Evolutionary conservation across 1,140 invertebrate species (phyloP), one percentile per base, ranked within the genome.

Genomic region (Drosophila ercepeae): DNA sequence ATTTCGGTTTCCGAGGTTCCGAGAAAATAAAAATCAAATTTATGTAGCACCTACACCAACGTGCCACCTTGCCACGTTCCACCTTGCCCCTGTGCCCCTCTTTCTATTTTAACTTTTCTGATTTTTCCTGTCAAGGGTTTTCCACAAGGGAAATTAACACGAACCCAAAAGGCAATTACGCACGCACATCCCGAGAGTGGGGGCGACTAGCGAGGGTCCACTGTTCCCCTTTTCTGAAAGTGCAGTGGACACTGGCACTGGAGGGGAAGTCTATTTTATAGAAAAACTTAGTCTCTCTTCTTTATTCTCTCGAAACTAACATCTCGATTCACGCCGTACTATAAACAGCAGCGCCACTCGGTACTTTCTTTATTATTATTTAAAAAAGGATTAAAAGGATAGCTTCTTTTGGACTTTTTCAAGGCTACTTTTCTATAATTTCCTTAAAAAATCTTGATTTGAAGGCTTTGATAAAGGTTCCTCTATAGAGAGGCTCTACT

Each of bases 11-110:
- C 36, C n/a, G 63, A 42, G 42, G n/a, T 68, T 68, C 64, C 67
- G 55, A 73, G 69, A 73, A 83, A 88, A 84, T 86, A 73, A 74
- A 81, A 88, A 88, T 88, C 73, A 88, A 88, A 86, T 86, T 86
- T 81, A 86, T 86, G 73, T 84, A 86, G 81, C 81, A 86, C 81
- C 81, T 86, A 70, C 50, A 21, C 41, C 41, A n/a, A 8, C 36
- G 16, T 19, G 9, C 18, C 18, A 4, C 13, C 44, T 1, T 9
- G 11, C 7, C 27, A 0, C 9, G 11, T 9, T n/a, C 8, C 16
- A n/a, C 14, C 8, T n/a, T 21, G 3, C 11, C 18, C 32, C 9
- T 36, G 7, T 34, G 48, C 16, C 29, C 50, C 18, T 39, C 13
- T 32, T 32, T 9, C 29, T 9, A 9, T 1, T 32, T 32, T 9